These are phyloP conservation scores for Myotis yumanensis DNA, from an alignment of 2,113 vertebrate species.

Conservation along the genomic window DNA sequence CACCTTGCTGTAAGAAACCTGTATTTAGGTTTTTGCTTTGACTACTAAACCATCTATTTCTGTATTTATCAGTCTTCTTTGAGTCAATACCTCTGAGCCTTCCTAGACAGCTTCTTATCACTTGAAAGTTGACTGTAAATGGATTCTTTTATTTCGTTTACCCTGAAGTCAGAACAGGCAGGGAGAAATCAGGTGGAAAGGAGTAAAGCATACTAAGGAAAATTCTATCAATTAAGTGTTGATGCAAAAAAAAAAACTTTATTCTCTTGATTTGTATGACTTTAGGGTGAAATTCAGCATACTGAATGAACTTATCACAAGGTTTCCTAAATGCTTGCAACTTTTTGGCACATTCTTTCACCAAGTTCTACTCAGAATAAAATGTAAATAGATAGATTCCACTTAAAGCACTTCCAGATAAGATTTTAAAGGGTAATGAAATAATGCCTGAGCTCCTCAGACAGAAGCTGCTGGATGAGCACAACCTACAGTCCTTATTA, in stretches of 20 bases:
- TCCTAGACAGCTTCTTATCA: constrained; percentile 65
- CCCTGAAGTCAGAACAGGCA: constrained; percentile 53
- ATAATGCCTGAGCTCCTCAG: constrained; percentile 32
- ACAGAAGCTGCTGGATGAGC: neutral
- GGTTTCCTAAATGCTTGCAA: constrained; percentile 42
- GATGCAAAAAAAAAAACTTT: neutral
- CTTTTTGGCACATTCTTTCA: constrained; percentile 51
- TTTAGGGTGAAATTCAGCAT: constrained; percentile 54
- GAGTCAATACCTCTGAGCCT: constrained; percentile 57
- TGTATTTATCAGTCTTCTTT: constrained; percentile 64
- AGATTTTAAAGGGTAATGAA: constrained; percentile 54
- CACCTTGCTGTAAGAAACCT: neutral
- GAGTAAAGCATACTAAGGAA: constrained; percentile 47
- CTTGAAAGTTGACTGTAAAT: constrained; percentile 68
- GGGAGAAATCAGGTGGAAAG: constrained; percentile 41
- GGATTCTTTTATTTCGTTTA: constrained; percentile 68
- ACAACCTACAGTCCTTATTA: neutral
- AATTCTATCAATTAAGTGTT: constrained; percentile 70
- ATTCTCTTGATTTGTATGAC: constrained; percentile 46
- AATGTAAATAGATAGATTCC: constrained; percentile 51
- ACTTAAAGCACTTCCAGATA: constrained; percentile 18
- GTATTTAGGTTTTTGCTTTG: constrained; percentile 39
- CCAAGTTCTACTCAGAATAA: constrained; percentile 16
- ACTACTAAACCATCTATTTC: constrained; percentile 51
- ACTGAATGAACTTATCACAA: constrained; percentile 56